Evolutionary conservation across 2,888 invertebrate genomes (phyloP), one percentile per base, ranked within the genome.

Genomic region (Willowsia nigromaculata): DNA sequence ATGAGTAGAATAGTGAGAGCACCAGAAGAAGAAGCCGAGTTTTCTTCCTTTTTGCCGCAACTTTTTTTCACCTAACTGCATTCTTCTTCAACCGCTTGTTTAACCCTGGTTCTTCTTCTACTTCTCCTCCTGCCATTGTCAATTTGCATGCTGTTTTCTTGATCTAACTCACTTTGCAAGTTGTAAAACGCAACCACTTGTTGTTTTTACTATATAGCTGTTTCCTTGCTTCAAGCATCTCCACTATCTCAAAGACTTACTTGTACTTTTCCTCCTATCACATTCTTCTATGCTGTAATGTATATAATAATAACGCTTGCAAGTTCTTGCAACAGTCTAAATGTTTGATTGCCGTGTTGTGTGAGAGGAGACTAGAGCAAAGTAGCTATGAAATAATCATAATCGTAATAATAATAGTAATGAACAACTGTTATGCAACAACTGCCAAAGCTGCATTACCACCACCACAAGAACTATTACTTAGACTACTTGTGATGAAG

Each of bases 341-440:
- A 53, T 18, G 4, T 18, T 22, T 53, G 18, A n/a, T 18, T 50
- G 50, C 15, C 50, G 37, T 37, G 37, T 13, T 53, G 18, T 27
- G 40, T 62, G 30, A 18, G 56, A 80, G 47, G 81, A 74, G 81
- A 82, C 43, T 81, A 74, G 88, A 74, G 65, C 50, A 65, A 43
- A 18, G 0, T 43, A 84, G 59, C 74, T 74, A 76, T 88, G 82
- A 86, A 84, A 88, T 88, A 76, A 88, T 88, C 88, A 62, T 83
- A 80, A 71, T 68, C 62, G 43, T 86, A 76, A 80, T 88, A 56
- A 71, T 80, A 78, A 68, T 81, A 81, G 71, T 80, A 83, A 62
- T 83, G 88, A 88, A 88, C 74, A 88, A 88, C 88, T 83, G 88
- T 88, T 88, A 84, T 88, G 88, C 88, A 88, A 84, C 82, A 82